Evolutionary conservation across 2,888 invertebrate species (phyloP).

Genomic region (Rosalia funebris): DNA sequence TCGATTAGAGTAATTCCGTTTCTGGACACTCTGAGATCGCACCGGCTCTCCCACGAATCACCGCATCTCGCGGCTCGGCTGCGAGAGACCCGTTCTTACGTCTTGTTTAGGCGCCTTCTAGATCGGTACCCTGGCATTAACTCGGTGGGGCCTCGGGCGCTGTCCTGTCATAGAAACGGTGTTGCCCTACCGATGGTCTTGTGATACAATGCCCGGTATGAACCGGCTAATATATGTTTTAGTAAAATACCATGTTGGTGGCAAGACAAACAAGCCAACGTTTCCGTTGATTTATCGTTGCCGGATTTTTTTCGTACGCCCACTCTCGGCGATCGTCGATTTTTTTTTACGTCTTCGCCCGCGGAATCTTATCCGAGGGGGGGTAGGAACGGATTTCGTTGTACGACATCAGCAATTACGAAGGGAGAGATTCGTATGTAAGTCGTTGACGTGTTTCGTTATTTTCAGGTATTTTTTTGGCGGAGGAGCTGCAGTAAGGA

Average conservation of each 20-base stretch:
- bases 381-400: too few species aligned
- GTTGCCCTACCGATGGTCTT: not conserved
- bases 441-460: too few species aligned
- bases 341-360: too few species aligned
- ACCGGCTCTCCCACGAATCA: too few species aligned
- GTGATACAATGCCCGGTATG: not conserved
- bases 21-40: too few species aligned
- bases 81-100: constrained; percentile 51
- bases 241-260: constrained; percentile 58
- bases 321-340: too few species aligned
- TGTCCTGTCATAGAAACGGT: constrained; percentile 55
- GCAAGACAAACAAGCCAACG: constrained; percentile 40
- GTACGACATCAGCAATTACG: too few species aligned
- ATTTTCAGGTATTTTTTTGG: too few species aligned
- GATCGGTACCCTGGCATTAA: constrained; percentile 58
- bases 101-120: constrained; percentile 61
- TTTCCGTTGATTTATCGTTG: constrained; percentile 48
- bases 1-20: too few species aligned
- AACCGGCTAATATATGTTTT: constrained; percentile 55
- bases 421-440: too few species aligned
- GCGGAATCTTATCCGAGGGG: too few species aligned
- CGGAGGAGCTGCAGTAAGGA: too few species aligned
- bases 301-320: constrained; percentile 44
- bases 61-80: not conserved
- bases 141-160: constrained; percentile 49